These are phyloP conservation scores for Epicauta chinensis DNA, from an alignment of 1,140 invertebrate genomes.

Conservation along the genomic window DNA sequence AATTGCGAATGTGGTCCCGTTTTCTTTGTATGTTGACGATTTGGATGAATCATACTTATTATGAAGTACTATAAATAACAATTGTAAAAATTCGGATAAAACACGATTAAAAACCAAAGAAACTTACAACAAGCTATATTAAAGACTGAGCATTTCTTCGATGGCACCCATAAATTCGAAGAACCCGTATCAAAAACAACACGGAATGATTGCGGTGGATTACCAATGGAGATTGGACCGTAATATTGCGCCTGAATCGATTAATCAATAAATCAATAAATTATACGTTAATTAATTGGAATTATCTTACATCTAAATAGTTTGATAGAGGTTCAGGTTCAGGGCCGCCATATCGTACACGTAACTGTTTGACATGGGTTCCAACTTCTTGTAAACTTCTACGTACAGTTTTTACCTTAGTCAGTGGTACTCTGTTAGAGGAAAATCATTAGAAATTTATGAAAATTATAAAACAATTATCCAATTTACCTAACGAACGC, in stretches of 20 bases:
- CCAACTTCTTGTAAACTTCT: conserved; percentile 57
- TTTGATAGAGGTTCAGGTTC: conserved; percentile 83
- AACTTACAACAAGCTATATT: conserved; percentile 93
- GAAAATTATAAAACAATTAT: conserved; percentile 1
- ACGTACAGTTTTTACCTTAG: conserved; percentile 63
- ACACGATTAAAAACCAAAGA: not conserved
- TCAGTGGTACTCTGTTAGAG: conserved; percentile 77
- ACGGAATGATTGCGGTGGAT: conserved; percentile 86
- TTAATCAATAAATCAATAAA: not conserved
- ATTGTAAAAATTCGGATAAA: no score
- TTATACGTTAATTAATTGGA: conserved; percentile 14
- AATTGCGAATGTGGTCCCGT: conserved; percentile 91
- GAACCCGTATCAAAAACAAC: conserved; percentile 99
- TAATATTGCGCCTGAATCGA: conserved; percentile 87
- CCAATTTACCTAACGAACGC: no score
- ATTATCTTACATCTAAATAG: conserved; percentile 88
- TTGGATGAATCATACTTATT: conserved; percentile 90
- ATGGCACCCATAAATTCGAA: conserved; percentile 98
- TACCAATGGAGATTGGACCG: conserved; percentile 88
- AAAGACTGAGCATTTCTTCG: conserved; percentile 85
- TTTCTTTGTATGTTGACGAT: conserved; percentile 76
- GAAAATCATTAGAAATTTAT: no score
- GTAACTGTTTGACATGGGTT: no score
- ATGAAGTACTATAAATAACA: conserved; percentile 62
- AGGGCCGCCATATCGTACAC: conserved; percentile 48